Evolutionary conservation across 2,113 vertebrate genomes (phyloP), one percentile per base, ranked within the genome.

Genomic region (Sapajus apella): DNA sequence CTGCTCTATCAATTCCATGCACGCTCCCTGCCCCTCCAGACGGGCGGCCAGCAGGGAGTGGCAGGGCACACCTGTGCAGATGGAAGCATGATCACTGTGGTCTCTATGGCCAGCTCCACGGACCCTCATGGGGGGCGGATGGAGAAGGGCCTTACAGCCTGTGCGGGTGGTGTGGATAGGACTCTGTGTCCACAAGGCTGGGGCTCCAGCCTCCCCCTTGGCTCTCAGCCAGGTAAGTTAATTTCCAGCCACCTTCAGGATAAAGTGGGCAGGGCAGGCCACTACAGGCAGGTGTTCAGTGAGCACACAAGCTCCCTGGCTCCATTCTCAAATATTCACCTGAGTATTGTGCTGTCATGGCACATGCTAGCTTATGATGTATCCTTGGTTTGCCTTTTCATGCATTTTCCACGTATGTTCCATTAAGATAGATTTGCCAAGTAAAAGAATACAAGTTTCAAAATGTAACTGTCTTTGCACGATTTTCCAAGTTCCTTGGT

Each of bases 61-160:
- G 68, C 70, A 17, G 17, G n/a, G 52, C 35, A 35, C 4, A 1
- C 7, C 75, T 21, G 35, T 50, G 45, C 6, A 30, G 87, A 12
- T 10, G 70, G 18, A 37, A 27, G 23, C 0, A 0, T 0, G 43
- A 27, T 21, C 43, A 12, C 16, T 0, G 3, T 6, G 35, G 30
- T 17, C 61, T n/a, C 56, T 66, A 6, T 75, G 81, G 35, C 37
- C 14, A 25, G 61, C 25, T 64, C 43, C 16, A 1, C 2, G 35
- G 43, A 37, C 32, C 32, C 17, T 70, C 35, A 4, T 0, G 40
- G 6, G 37, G 37, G 37, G 37, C 37, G 2, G 47, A 18, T 17
- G 66, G 56, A 23, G 56, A 11, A 58, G 56, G 56, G 25, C 58
- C 58, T 61, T 10, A 61, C 58, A 61, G 58, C 25, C 61, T 64